Evolutionary conservation across 2,113 vertebrate genomes (phyloP), one percentile per base, ranked within the genome.

Genomic region (Oophaga pumilio): DNA sequence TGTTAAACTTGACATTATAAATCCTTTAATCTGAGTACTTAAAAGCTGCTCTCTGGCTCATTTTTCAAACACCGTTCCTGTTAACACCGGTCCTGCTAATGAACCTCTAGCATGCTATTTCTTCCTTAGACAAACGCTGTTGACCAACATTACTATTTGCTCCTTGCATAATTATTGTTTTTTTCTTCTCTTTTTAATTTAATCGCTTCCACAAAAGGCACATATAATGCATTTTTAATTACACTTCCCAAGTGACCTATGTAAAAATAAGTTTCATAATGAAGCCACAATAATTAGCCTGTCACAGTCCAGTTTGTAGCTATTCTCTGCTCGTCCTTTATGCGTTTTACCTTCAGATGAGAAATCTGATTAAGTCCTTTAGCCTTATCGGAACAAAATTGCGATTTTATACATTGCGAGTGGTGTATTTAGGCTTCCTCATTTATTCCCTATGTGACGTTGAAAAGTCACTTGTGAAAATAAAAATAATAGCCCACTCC

Each of bases 171-270:
- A 97, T 98, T 96, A 94, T 96, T 96, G 4, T 95, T 96, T 91
- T 96, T 96, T 88, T 14, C 50, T 76, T 93, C 53, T 92, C 95
- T 97, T 98, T 98, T 97, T 96, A 96, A 96, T 98, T 97, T 98
- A 98, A 99, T 98, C 96, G 96, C 97, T 94, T 97, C 97, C 97
- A 97, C 97, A 97, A 98, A 94, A 97, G 95, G 96, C 95, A 96
- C 96, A 95, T 97, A 97, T 97, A 97, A 97, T 96, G 96, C 96
- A 96, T 97, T 98, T 98, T 98, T 98, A 98, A 98, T 99, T 98
- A 98, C 95, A 96, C 95, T 97, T 97, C 96, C 94, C 94, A 94
- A 95, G 94, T 97, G 97, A 98, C 97, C 97, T 98, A 96, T 97
- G 96, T 95, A 96, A 95, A 97, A 96, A 97, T 96, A 95, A 95